These are phyloP conservation scores for Motacilla tschutschensis DNA, from an alignment of 2,113 vertebrate species.

Conservation along the genomic window DNA sequence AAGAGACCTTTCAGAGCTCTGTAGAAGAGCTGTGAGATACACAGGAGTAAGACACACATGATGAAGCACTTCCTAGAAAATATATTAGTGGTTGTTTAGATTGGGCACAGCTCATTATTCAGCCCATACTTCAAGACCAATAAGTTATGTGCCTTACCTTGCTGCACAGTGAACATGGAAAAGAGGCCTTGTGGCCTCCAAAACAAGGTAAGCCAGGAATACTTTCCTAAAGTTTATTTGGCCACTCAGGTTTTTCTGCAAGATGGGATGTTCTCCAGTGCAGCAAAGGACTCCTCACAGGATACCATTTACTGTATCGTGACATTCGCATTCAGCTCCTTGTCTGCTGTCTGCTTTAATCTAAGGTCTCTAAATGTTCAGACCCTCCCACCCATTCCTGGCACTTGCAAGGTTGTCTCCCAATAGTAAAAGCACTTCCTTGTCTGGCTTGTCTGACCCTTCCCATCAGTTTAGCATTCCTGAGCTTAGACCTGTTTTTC, in stretches of 20 bases:
- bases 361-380: background rate
- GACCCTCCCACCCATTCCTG: background rate
- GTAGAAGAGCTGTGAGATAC: background rate
- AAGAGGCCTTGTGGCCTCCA: background rate
- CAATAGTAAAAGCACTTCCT: background rate
- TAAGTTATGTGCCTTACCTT: background rate
- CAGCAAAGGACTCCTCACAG: background rate
- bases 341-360: background rate
- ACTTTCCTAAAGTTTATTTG: background rate
- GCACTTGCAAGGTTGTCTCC: background rate
- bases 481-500: background rate
- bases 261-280: background rate
- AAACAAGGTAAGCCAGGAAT: background rate
- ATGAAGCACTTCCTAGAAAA: background rate
- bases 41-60: accelerated
- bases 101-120: background rate
- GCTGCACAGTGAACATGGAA: background rate
- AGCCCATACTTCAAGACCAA: background rate
- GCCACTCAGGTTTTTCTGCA: background rate
- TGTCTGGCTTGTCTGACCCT: background rate
- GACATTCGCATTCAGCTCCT: background rate
- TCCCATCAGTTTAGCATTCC: background rate
- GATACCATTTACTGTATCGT: background rate
- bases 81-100: background rate
- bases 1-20: background rate